These are phyloP conservation scores for Carposina sasakii DNA, from an alignment of 1,140 invertebrate species.

Conservation along the genomic window DNA sequence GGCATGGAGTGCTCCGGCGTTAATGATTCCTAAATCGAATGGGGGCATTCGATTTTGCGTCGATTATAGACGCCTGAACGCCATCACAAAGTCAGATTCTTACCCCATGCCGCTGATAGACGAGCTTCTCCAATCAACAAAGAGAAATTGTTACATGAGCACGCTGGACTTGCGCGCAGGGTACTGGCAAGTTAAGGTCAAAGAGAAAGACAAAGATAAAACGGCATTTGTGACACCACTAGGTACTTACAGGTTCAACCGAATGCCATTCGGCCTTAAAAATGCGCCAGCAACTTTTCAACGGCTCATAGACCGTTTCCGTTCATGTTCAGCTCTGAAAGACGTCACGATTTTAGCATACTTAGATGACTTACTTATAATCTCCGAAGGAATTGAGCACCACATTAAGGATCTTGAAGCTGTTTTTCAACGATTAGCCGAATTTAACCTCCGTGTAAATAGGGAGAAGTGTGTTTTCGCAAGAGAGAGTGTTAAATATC, in stretches of 20 bases:
- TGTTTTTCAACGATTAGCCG: conserved; percentile 32
- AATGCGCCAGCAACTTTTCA: conserved; percentile 41
- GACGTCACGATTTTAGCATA: conserved; percentile 14
- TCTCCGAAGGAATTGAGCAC: conserved; percentile 15
- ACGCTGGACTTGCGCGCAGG: conserved; percentile 62
- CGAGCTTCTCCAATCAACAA: conserved; percentile 48
- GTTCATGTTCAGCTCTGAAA: conserved; percentile 34
- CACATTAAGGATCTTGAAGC: background rate
- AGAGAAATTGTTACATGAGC: conserved; percentile 40
- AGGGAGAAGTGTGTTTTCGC: conserved; percentile 10
- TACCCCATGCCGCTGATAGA: conserved; percentile 72
- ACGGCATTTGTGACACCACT: conserved; percentile 24
- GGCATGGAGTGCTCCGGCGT: conserved; percentile 61
- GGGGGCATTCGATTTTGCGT: conserved; percentile 29
- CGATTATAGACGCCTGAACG: conserved; percentile 48
- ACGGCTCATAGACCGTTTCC: conserved; percentile 48
- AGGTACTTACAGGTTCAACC: conserved; percentile 37
- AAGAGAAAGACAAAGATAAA: conserved; percentile 38
- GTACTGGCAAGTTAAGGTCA: conserved; percentile 57
- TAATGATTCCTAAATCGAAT: conserved; percentile 63
- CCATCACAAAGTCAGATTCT: conserved; percentile 30
- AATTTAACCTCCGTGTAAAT: conserved; percentile 40
- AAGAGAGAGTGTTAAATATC: conserved; percentile 43
- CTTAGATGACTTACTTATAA: conserved; percentile 20
- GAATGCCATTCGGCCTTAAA: conserved; percentile 9